phyloP scores from a whole-genome alignment of 2,113 vertebrate genomes.

The Hystrix cristata region DNA sequence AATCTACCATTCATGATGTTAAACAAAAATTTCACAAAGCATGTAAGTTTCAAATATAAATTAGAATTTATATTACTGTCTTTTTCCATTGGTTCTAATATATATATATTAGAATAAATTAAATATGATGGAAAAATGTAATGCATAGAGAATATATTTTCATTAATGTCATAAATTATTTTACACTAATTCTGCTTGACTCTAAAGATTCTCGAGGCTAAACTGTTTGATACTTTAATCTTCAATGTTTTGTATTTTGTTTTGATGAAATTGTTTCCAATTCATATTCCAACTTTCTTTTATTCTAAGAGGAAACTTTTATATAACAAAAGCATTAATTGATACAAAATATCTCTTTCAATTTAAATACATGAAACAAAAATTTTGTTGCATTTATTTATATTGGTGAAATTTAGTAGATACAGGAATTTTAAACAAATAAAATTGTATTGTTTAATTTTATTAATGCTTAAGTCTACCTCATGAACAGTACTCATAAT shows the following conservation, averaged over 20 bases:
- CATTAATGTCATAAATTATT: background rate
- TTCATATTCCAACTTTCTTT: background rate
- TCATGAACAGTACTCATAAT: background rate
- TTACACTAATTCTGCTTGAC: background rate
- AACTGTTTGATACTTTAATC: background rate
- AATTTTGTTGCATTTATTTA: background rate
- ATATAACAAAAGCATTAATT: background rate
- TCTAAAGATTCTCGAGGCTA: background rate
- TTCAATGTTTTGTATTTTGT: background rate
- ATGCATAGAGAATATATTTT: background rate
- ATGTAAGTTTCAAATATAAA: constrained; percentile 86
- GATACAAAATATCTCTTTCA: background rate
- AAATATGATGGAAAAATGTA: background rate
- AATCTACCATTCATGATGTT: constrained; percentile 89
- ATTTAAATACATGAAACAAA: background rate
- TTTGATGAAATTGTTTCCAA: background rate
- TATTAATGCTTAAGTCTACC: background rate
- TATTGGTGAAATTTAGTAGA: background rate
- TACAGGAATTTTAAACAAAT: background rate
- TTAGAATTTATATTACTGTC: background rate
- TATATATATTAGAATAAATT: background rate
- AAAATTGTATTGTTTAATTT: background rate
- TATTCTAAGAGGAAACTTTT: background rate
- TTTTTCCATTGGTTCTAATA: background rate
- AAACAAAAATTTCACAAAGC: constrained; percentile 91